A percentile compares a stretch with the other conserved stretches of the same genome.
phyloP scores from a whole-genome alignment of 2,888 invertebrate genomes.

The Scaptomyza reducta region DNA sequence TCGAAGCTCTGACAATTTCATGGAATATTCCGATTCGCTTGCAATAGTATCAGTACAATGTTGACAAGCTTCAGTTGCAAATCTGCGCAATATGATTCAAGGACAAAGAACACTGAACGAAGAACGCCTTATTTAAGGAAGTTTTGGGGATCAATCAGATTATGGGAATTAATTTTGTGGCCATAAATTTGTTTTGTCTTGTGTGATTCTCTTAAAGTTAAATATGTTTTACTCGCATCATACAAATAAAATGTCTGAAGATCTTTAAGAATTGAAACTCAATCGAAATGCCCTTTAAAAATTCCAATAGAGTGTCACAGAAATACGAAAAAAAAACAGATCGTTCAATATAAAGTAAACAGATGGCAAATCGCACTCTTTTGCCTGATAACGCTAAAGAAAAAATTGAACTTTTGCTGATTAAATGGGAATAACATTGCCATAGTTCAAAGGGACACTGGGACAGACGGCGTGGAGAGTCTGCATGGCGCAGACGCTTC shows the following conservation, averaged over 20 bases:
- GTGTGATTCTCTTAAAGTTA: no score
- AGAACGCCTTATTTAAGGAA: no score
- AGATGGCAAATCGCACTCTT: constrained; percentile 47
- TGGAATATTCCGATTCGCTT: constrained; percentile 15
- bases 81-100: not conserved
- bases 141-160: no score
- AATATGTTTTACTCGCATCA: no score
- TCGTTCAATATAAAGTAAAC: constrained; percentile 48
- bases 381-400: constrained; percentile 54
- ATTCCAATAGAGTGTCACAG: not conserved
- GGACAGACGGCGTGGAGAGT: constrained; percentile 18
- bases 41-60: constrained; percentile 3
- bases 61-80: not conserved
- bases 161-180: no score
- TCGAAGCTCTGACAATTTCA: constrained; percentile 62
- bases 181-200: no score
- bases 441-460: constrained; percentile 54
- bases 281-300: not conserved
- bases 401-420: constrained; percentile 70
- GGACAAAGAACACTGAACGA: not conserved
- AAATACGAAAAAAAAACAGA: constrained; percentile 7
- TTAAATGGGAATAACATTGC: constrained; percentile 69
- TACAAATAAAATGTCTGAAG: not conserved
- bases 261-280: not conserved
- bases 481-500: constrained; percentile 45